phyloP scores from a whole-genome alignment of 2,888 invertebrate genomes.

The Ferrisia virgata region DNA sequence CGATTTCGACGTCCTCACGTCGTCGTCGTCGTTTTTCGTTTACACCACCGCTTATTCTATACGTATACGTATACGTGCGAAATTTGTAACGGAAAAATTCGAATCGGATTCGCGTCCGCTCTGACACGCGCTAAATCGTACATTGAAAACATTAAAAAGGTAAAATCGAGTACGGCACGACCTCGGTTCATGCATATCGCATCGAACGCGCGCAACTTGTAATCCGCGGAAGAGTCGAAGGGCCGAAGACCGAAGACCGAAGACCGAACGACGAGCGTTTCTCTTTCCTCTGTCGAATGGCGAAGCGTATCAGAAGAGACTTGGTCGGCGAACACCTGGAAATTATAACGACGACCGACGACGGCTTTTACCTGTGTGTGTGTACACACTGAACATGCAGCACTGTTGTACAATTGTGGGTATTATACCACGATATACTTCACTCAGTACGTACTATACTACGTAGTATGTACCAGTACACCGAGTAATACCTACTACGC shows the following conservation, averaged over 20 bases:
- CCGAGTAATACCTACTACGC: neutral
- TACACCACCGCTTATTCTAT: too few species aligned
- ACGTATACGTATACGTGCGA: neutral
- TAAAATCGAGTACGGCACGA: slow-evolving; percentile 44
- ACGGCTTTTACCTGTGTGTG: neutral
- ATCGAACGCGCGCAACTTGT: slow-evolving; percentile 39
- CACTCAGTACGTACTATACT: too few species aligned
- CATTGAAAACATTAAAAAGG: slow-evolving; percentile 25
- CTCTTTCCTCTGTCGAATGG: neutral
- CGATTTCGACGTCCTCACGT: too few species aligned
- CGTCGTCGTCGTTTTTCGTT: too few species aligned
- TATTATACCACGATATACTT: too few species aligned
- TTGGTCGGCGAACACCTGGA: slow-evolving; percentile 34
- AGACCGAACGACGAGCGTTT: too few species aligned
- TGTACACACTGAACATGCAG: neutral
- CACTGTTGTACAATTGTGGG: too few species aligned
- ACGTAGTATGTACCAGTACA: too few species aligned
- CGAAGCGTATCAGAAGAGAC: neutral
- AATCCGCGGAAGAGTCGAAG: neutral
- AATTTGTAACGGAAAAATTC: slow-evolving; percentile 38
- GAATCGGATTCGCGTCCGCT: slow-evolving; percentile 22
- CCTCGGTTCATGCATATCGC: slow-evolving; percentile 1
- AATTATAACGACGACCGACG: slow-evolving; percentile 32
- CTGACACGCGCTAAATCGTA: slow-evolving; percentile 33
- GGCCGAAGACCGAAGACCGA: neutral